A percentile compares a stretch with the other conserved stretches of the same genome.
phyloP scores from a whole-genome alignment of 2,888 invertebrate genomes.

The Scaptomyza caliginosa region DNA sequence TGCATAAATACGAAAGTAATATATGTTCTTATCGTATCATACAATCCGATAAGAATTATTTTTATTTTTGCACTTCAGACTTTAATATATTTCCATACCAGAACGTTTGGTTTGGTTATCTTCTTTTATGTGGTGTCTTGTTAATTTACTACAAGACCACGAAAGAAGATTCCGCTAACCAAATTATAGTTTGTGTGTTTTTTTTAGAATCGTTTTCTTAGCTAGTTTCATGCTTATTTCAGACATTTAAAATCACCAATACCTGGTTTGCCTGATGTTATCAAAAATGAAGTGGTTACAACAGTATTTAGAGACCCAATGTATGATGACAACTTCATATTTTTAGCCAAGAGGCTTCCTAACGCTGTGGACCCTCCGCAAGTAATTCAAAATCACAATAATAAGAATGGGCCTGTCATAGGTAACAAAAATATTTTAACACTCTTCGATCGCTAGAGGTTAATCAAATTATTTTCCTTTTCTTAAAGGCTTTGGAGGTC shows the following conservation, averaged over 20 bases:
- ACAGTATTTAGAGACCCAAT: constrained; percentile 92
- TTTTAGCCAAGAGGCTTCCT: constrained; percentile 89
- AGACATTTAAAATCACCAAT: constrained; percentile 89
- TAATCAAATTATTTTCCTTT: background rate
- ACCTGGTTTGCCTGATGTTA: constrained; percentile 87
- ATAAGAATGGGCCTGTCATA: constrained; percentile 89
- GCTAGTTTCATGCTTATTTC: constrained; percentile 8
- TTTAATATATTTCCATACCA: too few species aligned
- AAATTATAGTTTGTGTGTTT: background rate
- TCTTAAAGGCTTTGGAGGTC: constrained; percentile 87
- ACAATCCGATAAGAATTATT: too few species aligned
- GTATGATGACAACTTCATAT: constrained; percentile 90
- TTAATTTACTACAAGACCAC: too few species aligned
- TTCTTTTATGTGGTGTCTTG: too few species aligned
- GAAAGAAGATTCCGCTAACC: too few species aligned
- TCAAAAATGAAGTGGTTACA: constrained; percentile 87
- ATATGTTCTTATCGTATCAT: too few species aligned
- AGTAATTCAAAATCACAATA: constrained; percentile 91
- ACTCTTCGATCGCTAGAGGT: background rate
- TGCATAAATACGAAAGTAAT: background rate
- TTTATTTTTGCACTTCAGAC: too few species aligned
- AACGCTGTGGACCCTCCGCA: constrained; percentile 89
- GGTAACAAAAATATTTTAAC: constrained; percentile 84
- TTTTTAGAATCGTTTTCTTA: background rate
- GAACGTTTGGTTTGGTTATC: too few species aligned